phyloP scores from a whole-genome alignment of 2,113 vertebrate species.

The Elgaria multicarinata region DNA sequence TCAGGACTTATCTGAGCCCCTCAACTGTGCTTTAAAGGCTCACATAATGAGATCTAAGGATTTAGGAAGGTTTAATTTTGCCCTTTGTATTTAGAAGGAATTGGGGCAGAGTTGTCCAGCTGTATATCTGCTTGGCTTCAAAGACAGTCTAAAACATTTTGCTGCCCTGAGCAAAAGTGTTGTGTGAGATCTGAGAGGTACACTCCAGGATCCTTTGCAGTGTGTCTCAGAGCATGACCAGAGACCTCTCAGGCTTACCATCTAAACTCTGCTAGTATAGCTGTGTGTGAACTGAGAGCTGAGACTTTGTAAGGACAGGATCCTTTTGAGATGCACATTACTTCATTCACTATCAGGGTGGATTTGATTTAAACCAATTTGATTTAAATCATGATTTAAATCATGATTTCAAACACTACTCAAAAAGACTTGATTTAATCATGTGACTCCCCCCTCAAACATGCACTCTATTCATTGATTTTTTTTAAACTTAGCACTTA shows the following conservation, averaged over 20 bases:
- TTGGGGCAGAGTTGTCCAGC: neutral
- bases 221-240: no score
- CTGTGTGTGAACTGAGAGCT: neutral
- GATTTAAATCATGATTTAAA: no score
- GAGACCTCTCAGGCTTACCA: neutral
- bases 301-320: neutral
- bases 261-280: neutral
- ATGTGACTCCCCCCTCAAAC: no score
- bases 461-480: no score
- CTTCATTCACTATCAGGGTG: no score
- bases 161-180: neutral
- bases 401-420: no score
- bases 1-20: neutral
- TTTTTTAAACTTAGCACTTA: no score
- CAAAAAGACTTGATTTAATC: no score
- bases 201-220: neutral
- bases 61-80: neutral
- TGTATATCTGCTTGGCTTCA: neutral
- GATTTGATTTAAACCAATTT: no score
- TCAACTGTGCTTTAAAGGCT: neutral
- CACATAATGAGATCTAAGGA: neutral
- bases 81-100: slow-evolving; percentile 6
- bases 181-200: neutral
- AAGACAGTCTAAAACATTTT: neutral
- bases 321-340: neutral